phyloP scores from a whole-genome alignment of 2,797 vertebrate genomes.

The Oceanodroma leucorhoa region DNA sequence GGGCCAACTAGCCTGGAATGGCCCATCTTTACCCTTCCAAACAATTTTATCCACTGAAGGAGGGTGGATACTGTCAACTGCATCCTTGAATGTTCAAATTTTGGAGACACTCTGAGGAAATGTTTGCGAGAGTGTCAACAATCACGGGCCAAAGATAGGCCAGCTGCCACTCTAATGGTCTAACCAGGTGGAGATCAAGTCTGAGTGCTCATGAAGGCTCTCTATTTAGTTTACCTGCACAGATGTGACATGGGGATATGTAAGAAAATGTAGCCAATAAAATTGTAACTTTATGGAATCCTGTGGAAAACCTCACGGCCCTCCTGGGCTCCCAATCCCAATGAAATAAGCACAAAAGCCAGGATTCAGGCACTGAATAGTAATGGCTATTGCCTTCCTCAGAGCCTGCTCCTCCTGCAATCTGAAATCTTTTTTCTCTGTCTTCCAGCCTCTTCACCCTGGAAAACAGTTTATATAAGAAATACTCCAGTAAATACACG shows the following conservation, averaged over 20 bases:
- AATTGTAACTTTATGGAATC: neutral
- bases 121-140: neutral
- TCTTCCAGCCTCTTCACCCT: neutral
- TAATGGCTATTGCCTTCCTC: neutral
- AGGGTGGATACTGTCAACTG: neutral
- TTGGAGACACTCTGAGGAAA: neutral
- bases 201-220: neutral
- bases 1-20: neutral
- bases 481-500: neutral
- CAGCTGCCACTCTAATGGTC: neutral
- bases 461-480: neutral
- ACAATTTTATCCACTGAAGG: neutral
- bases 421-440: neutral
- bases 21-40: neutral
- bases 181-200: neutral
- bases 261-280: neutral
- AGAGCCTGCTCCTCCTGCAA: neutral
- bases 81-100: neutral
- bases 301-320: neutral
- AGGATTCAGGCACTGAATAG: neutral
- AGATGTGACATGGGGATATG: neutral
- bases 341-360: neutral
- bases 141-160: accelerated
- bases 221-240: neutral
- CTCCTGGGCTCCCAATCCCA: neutral